Conservation (phyloP, 2,888 invertebrate species). For the Antheraea assamensis region DNA sequence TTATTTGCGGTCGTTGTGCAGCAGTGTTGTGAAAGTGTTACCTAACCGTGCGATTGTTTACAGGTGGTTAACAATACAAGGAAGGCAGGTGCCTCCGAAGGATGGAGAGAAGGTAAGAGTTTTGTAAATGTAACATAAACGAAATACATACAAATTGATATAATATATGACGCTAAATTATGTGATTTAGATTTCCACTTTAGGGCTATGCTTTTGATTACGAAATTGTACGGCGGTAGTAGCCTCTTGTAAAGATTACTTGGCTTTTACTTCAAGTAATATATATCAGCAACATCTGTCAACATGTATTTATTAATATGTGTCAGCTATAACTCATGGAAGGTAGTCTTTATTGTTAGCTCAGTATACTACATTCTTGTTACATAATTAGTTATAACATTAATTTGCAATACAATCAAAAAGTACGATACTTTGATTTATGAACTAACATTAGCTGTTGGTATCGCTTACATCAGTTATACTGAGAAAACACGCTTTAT, state of each 20-base stretch:
- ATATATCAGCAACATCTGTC: background rate
- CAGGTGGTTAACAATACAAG: constrained; percentile 88
- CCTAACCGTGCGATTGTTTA: constrained; percentile 40
- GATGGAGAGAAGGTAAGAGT: constrained; percentile 77
- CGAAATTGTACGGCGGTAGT: too few species aligned
- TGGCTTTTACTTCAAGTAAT: background rate
- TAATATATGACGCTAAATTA: background rate
- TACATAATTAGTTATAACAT: background rate
- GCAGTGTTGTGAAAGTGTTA: constrained; percentile 48
- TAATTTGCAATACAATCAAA: background rate
- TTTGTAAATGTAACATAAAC: background rate
- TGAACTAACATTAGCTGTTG: background rate
- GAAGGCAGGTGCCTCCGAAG: constrained; percentile 80
- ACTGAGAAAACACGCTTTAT: too few species aligned
- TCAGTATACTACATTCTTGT: background rate
- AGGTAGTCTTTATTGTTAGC: background rate
- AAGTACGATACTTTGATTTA: background rate
- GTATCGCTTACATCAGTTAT: background rate
- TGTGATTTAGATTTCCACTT: background rate
- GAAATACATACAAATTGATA: background rate
- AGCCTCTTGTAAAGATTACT: too few species aligned
- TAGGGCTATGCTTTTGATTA: background rate
- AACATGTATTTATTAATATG: background rate
- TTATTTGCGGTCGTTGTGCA: constrained; percentile 30
- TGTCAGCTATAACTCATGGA: background rate